phyloP scores from a whole-genome alignment of 2,113 vertebrate genomes.

The Mionectes macconnelli region DNA sequence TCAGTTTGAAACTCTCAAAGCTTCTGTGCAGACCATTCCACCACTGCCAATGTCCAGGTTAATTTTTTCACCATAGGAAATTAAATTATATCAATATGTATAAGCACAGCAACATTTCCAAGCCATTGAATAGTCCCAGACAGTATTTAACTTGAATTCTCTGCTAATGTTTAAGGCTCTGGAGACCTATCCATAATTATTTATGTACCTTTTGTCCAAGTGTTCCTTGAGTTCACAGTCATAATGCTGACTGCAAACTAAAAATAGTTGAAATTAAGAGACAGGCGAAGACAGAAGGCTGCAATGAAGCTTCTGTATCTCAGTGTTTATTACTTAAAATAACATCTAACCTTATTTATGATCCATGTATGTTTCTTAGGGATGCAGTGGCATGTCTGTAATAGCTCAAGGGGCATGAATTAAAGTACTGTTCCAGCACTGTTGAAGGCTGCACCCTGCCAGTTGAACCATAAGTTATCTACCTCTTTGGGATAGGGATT shows the following conservation, averaged over 20 bases:
- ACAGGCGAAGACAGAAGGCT: conserved; percentile 43
- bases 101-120: background rate
- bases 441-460: conserved; percentile 35
- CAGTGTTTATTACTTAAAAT: conserved; percentile 56
- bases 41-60: background rate
- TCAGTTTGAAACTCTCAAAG: background rate
- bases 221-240: conserved; percentile 29
- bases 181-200: conserved; percentile 41
- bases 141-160: background rate
- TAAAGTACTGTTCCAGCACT: conserved; percentile 1
- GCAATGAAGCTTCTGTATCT: conserved; percentile 42
- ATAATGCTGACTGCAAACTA: conserved; percentile 28
- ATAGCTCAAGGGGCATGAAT: conserved; percentile 44
- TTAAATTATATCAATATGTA: background rate
- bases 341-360: conserved; percentile 61
- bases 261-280: conserved; percentile 35
- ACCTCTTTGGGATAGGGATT: background rate
- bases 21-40: background rate
- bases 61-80: background rate
- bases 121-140: background rate
- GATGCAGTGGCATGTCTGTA: conserved; percentile 41
- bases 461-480: conserved; percentile 42
- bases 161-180: conserved; percentile 13
- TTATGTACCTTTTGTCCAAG: conserved; percentile 47
- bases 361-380: conserved; percentile 14